Base-by-base conservation (phyloP, 1,140 invertebrate species). In the Papilio polyxenes region DNA sequence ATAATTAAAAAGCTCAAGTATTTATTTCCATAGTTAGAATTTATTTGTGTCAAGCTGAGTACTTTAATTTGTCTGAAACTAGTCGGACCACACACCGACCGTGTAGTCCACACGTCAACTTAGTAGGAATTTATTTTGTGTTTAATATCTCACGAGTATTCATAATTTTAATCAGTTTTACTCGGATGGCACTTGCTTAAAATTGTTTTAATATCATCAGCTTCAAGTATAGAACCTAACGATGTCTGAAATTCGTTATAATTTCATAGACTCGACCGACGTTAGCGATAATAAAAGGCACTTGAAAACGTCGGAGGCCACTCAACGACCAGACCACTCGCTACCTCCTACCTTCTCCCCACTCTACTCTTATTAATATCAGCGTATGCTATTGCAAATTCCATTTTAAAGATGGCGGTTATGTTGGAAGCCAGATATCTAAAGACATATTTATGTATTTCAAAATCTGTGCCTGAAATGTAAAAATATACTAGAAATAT, bases 271-370 rank as follows among this genome's bases (percentile, higher is more conserved):
- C 51, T 44, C 37, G 17, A 56, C 37, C 48, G 59, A 62, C 10
- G 62, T 80, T 48, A 48, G 62, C 78, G 40, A 69, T 69, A 80
- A 48, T 80, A 69, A 80, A 72, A 80, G 44, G 78, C 78, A 62
- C 59, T 80, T 31, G 59, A 80, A 80, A 80, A 40, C 44, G 59
- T 15, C 10, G 40, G 48, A 80, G 59, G 40, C 78, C 78, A 23
- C 78, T 80, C 59, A 20, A 69, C 78, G 62, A 69, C 59, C 78
- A 80, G 78, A 80, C 78, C 78, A 80, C 78, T 69, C 78, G 37
- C 62, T 80, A 69, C 59, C 56, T 23, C 59, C 48, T 80, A 62
- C 75, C 37, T 17, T 23, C 23, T 31, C 23, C 23, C n/a, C 23
- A 17, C 10, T 3, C n/a, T 31, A 13, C n/a, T 76, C 23, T 20